These are phyloP conservation scores for Acheta domesticus DNA, from an alignment of 2,888 invertebrate genomes.

Conservation along the genomic window DNA sequence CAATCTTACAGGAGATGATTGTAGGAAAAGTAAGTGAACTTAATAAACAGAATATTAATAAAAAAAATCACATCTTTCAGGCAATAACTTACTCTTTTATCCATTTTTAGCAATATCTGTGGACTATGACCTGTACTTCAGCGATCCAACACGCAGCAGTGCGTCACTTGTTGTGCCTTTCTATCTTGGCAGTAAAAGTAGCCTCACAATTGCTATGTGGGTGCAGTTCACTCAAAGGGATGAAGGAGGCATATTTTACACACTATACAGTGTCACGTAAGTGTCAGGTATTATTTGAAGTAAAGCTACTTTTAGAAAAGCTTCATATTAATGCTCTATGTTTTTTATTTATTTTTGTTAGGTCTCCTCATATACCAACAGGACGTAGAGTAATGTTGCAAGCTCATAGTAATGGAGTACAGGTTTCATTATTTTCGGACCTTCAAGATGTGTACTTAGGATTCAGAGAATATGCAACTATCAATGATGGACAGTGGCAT, in stretches of 20 bases:
- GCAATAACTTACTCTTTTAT: background rate
- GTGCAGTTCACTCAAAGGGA: conserved; percentile 90
- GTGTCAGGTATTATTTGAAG: conserved; percentile 37
- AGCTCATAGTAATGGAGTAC: conserved; percentile 89
- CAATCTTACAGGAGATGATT: conserved; percentile 93
- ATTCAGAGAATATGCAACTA: conserved; percentile 86
- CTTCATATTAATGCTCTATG: background rate
- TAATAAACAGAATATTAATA: background rate
- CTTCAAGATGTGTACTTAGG: conserved; percentile 85
- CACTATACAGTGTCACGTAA: conserved; percentile 83
- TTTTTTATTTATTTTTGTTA: conserved; percentile 43
- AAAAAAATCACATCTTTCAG: background rate
- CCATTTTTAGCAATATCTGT: conserved; percentile 86
- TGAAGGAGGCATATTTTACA: conserved; percentile 91
- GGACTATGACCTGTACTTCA: conserved; percentile 96
- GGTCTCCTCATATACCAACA: conserved; percentile 73
- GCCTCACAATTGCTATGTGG: conserved; percentile 92
- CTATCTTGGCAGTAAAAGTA: conserved; percentile 65
- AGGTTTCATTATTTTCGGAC: conserved; percentile 84
- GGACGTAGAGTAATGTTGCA: conserved; percentile 80
- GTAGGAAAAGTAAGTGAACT: conserved; percentile 79
- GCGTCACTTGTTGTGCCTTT: conserved; percentile 93
- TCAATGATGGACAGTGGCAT: conserved; percentile 96
- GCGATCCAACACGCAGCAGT: conserved; percentile 83
- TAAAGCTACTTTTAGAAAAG: background rate